phyloP scores from a whole-genome alignment of 2,113 vertebrate species.

The Scomber scombrus region DNA sequence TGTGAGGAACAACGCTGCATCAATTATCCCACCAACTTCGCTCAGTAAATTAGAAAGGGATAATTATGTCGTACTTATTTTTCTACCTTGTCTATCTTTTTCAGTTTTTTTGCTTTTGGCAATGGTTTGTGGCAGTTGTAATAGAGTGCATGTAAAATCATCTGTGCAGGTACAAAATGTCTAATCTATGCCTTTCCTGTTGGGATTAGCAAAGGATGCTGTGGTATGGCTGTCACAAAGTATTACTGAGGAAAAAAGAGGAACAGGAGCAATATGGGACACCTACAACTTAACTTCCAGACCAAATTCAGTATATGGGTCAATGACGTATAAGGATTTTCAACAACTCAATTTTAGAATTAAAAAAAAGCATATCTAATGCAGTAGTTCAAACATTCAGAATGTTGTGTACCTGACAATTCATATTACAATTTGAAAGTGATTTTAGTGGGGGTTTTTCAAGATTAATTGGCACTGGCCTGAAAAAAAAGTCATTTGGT shows the following conservation, averaged over 20 bases:
- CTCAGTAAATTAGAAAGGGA: constrained; percentile 65
- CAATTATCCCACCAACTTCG: constrained; percentile 69
- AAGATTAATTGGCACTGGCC: no score
- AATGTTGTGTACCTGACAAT: no score
- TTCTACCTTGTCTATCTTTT: constrained; percentile 54
- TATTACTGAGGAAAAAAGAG: constrained; percentile 68
- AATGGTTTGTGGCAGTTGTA: constrained; percentile 61
- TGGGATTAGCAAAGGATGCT: constrained; percentile 76
- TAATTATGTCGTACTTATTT: constrained; percentile 70
- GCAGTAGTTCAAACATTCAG: no score
- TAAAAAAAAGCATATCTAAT: no score
- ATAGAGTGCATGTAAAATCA: constrained; percentile 77
- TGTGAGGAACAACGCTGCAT: constrained; percentile 65
- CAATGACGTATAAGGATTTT: no score
- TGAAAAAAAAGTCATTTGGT: no score
- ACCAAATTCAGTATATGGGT: constrained; percentile 10
- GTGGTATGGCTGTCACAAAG: constrained; percentile 77
- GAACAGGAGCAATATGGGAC: constrained; percentile 59
- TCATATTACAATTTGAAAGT: no score
- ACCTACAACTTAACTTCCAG: constrained; percentile 43
- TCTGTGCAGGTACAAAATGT: constrained; percentile 79
- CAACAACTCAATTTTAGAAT: no score
- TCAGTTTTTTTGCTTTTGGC: constrained; percentile 69
- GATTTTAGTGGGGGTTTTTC: no score
- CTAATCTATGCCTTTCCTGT: constrained; percentile 79